These are phyloP conservation scores for Rhamphomyia laevipes DNA, from an alignment of 2,888 invertebrate genomes.

Conservation along the genomic window DNA sequence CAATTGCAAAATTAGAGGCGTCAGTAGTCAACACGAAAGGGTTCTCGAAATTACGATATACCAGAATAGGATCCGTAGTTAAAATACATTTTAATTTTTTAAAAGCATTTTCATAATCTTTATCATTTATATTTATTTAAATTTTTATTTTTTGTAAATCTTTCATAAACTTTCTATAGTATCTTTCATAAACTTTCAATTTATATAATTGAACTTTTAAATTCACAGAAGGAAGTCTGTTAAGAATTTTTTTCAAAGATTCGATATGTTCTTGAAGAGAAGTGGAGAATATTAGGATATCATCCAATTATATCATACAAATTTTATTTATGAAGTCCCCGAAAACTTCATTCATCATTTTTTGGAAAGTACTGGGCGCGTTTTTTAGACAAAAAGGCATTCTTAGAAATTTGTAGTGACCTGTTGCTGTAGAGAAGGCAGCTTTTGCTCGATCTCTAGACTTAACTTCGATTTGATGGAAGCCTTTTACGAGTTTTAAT, in stretches of 20 bases:
- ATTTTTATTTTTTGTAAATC: slow-evolving; percentile 1
- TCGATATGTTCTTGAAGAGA: slow-evolving; percentile 6
- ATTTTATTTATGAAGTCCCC: slow-evolving; percentile 14
- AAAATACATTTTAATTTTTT: slow-evolving; percentile 1
- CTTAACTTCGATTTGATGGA: slow-evolving; percentile 16
- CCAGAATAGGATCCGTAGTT: slow-evolving; percentile 1
- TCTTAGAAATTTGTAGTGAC: slow-evolving; percentile 7
- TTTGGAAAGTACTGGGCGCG: neutral
- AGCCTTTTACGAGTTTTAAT: slow-evolving; percentile 19
- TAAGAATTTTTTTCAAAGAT: slow-evolving; percentile 8
- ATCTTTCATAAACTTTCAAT: neutral
- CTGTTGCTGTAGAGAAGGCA: slow-evolving; percentile 5
- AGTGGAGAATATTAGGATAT: neutral
- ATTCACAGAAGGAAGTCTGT: neutral
- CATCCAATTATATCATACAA: neutral
- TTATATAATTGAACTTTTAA: slow-evolving; percentile 6
- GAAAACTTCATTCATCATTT: slow-evolving; percentile 14
- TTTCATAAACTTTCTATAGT: slow-evolving; percentile 20
- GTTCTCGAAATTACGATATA: slow-evolving; percentile 1
- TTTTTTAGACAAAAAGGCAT: slow-evolving; percentile 11
- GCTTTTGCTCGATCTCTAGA: slow-evolving; percentile 4
- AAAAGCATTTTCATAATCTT: neutral
- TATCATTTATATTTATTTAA: slow-evolving; percentile 1
- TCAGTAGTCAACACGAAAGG: slow-evolving; percentile 4
- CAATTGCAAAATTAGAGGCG: slow-evolving; percentile 2